These are phyloP conservation scores for Malacosoma neustria DNA, from an alignment of 2,888 invertebrate genomes.

Conservation along the genomic window DNA sequence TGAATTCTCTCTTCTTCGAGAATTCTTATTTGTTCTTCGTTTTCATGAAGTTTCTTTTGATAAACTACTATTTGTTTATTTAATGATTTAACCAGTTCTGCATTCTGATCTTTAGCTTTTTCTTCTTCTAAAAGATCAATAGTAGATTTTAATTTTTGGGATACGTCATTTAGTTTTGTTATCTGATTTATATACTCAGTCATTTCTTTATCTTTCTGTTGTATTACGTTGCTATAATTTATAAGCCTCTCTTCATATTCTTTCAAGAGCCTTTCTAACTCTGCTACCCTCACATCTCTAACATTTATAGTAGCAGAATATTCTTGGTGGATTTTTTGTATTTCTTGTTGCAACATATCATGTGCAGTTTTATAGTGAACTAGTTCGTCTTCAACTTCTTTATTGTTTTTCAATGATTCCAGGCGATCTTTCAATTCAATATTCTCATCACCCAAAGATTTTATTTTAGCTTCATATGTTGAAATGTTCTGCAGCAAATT, in stretches of 20 bases:
- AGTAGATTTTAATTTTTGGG: conserved; percentile 66
- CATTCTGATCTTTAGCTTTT: conserved; percentile 64
- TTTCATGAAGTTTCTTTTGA: conserved; percentile 53
- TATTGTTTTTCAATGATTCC: conserved; percentile 30
- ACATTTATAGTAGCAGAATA: conserved; percentile 39
- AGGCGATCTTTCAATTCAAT: conserved; percentile 50
- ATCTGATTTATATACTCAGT: conserved; percentile 69
- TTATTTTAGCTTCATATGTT: conserved; percentile 54
- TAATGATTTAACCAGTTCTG: conserved; percentile 64
- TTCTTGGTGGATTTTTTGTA: conserved; percentile 50
- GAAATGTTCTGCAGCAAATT: conserved; percentile 41
- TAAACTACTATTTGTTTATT: conserved; percentile 67
- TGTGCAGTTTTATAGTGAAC: conserved; percentile 35
- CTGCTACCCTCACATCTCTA: conserved; percentile 60
- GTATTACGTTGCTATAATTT: conserved; percentile 50
- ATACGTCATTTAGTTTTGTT: conserved; percentile 66
- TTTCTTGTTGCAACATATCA: conserved; percentile 41
- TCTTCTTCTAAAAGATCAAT: conserved; percentile 64
- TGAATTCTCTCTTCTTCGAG: conserved; percentile 64
- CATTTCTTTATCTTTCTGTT: conserved; percentile 64
- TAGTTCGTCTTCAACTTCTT: conserved; percentile 35
- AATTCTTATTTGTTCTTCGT: conserved; percentile 45
- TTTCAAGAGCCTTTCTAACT: conserved; percentile 60
- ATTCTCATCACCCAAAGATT: conserved; percentile 53
- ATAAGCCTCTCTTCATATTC: conserved; percentile 68